Conservation (phyloP, 1,140 invertebrate genomes). For the Carposina sasakii region DNA sequence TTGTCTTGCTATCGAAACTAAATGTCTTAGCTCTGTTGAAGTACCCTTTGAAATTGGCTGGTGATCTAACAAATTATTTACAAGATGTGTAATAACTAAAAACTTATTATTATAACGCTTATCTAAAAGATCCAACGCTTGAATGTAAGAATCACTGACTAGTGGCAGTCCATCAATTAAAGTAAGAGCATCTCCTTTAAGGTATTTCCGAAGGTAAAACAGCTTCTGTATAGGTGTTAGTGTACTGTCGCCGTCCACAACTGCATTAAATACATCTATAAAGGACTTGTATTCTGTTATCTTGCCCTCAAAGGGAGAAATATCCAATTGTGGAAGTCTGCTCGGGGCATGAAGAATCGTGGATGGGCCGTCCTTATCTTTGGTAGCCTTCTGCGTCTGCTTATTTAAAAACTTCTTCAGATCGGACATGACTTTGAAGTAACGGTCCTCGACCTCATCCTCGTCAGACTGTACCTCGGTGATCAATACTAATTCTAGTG, state of each 20-base stretch:
- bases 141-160: background rate
- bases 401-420: too few species aligned
- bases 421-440: too few species aligned
- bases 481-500: too few species aligned
- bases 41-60: background rate
- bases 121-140: background rate
- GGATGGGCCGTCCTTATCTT: too few species aligned
- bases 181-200: conserved; percentile 1
- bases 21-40: background rate
- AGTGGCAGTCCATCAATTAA: conserved; percentile 10
- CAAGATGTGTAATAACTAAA: conserved; percentile 1
- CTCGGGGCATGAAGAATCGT: too few species aligned
- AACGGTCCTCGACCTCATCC: too few species aligned
- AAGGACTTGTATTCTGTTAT: conserved; percentile 3
- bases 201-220: conserved; percentile 5
- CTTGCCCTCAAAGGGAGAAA: background rate
- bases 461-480: too few species aligned
- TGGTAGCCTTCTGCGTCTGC: too few species aligned
- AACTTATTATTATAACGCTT: conserved; percentile 5
- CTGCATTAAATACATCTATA: conserved; percentile 7
- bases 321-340: background rate
- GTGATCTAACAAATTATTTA: conserved; percentile 5
- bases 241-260: background rate
- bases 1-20: background rate
- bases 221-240: conserved; percentile 5